Conservation (phyloP, 37 sponge, comb jelly and placozoan species). For the Axinella damicornis region DNA sequence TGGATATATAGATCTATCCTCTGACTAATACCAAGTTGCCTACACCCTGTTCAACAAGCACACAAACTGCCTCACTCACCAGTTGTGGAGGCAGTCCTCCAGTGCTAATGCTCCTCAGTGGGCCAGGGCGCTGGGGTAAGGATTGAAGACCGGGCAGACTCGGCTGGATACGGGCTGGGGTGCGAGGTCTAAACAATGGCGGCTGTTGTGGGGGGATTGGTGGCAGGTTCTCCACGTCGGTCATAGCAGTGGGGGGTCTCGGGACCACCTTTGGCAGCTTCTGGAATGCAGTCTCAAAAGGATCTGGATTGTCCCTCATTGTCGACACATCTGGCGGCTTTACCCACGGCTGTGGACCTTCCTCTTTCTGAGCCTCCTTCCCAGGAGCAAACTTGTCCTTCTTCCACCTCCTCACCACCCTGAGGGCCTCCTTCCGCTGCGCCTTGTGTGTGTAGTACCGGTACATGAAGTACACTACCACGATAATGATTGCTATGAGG, state of each 20-base stretch:
- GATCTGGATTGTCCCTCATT: constrained; percentile 84
- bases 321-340: constrained; percentile 63
- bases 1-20: no score
- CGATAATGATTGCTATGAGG: constrained; percentile 30
- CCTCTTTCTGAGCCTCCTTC: constrained; percentile 68
- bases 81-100: constrained; percentile 42
- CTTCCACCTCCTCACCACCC: constrained; percentile 78
- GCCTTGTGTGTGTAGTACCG: constrained; percentile 57
- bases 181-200: constrained; percentile 66
- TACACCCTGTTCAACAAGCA: no score
- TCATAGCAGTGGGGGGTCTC: constrained; percentile 68
- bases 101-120: constrained; percentile 18
- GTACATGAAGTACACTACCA: constrained; percentile 60
- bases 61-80: constrained; percentile 58
- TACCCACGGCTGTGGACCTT: constrained; percentile 63
- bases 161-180: constrained; percentile 44
- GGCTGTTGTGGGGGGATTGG: constrained; percentile 52
- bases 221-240: constrained; percentile 59
- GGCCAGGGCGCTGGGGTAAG: constrained; percentile 2
- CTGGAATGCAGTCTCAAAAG: constrained; percentile 61
- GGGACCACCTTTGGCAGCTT: constrained; percentile 46
- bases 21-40: no score
- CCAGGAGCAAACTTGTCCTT: constrained; percentile 72
- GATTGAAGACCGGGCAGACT: constrained; percentile 7
- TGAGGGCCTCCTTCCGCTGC: constrained; percentile 63